phyloP scores from a whole-genome alignment of 2,888 invertebrate species.

The Scrobipalpa costella region DNA sequence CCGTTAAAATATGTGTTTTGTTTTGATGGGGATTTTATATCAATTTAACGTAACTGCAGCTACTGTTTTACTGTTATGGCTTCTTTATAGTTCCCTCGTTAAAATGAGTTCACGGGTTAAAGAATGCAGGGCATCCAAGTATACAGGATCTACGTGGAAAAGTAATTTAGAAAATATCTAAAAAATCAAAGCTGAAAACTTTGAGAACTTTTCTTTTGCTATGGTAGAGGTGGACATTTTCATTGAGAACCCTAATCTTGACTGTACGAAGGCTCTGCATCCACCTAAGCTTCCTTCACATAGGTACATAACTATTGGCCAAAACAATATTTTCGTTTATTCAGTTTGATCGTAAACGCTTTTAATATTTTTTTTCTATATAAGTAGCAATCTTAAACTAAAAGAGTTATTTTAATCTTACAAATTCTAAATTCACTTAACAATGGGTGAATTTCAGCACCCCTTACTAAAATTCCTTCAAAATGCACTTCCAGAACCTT shows the following conservation, averaged over 20 bases:
- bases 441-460: not conserved
- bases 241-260: slow-evolving; percentile 54
- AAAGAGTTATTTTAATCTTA: too few species aligned
- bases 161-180: not conserved
- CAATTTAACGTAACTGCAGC: not conserved
- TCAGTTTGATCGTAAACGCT: too few species aligned
- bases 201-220: slow-evolving; percentile 36
- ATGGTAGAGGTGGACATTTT: slow-evolving; percentile 62
- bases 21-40: slow-evolving; percentile 13
- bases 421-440: too few species aligned
- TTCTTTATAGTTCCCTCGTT: not conserved
- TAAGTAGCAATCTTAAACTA: too few species aligned
- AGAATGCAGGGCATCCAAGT: not conserved
- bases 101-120: not conserved
- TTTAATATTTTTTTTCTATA: too few species aligned
- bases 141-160: not conserved
- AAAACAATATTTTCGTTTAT: too few species aligned
- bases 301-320: too few species aligned
- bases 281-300: too few species aligned
- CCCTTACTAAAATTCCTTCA: not conserved
- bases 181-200: not conserved
- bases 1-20: slow-evolving; percentile 8
- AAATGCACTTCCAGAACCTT: not conserved
- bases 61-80: slow-evolving; percentile 7
- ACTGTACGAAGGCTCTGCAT: slow-evolving; percentile 27